Base-by-base conservation (phyloP, 1,140 invertebrate species). In the Asbolus verrucosus region DNA sequence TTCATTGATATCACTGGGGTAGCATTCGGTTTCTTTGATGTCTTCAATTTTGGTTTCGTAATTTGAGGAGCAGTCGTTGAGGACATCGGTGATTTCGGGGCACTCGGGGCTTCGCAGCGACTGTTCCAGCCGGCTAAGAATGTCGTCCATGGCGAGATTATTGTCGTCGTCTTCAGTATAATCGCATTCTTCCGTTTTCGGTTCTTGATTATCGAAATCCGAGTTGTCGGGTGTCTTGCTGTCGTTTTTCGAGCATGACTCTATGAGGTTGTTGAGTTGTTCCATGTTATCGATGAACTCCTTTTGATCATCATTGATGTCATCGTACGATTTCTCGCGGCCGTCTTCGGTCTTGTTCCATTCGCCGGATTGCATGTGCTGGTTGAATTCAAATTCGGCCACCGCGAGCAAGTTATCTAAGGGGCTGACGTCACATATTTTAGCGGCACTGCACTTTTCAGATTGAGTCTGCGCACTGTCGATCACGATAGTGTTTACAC, bases 151-250 rank as follows among this genome's bases (percentile, higher is more conserved):
- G 0, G 85, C 85, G 36, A 87, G 71, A 77, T 86, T 85, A 70
- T 87, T 84, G 68, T 88, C 85, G 70, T 88, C 86, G 14, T 88
- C 86, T 46, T 86, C 85, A 21, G 81, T 82, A 68, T 89, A 86
- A 77, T 87, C 85, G 31, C 78, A 78, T 13, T 79, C 78, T 31
- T 80, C 76, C 16, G 70, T 71, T 67, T 76, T 77, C 1, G 41
- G 9, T 67, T 69, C 31, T 62, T 67, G 19, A 1, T 36, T 18
- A n/a, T 65, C 50, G 30, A 60, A 54, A 18, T 69, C 30, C 13
- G 54, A 8, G 18, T 67, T 61, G 9, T 74, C 72, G 21, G 67
- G 13, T 65, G n/a, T n/a, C n/a, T 75, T 67, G 16, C 60, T 54
- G 41, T 73, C 67, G 13, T 33, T 62, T 15, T 70, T 75, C 30